Evolutionary conservation across 2,797 vertebrate species (phyloP).

Genomic region (Chanos chanos): DNA sequence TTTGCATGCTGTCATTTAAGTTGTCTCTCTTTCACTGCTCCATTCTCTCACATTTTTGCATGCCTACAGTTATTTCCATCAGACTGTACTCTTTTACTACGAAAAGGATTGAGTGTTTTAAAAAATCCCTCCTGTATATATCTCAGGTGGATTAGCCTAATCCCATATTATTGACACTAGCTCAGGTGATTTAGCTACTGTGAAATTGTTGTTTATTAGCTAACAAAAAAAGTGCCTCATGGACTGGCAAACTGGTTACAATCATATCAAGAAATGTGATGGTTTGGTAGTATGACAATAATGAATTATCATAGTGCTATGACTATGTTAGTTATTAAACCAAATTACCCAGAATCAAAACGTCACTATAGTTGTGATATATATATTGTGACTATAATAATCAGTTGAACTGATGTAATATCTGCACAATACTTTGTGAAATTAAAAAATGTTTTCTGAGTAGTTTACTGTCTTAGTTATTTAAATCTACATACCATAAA

Average conservation of each 20-base stretch:
- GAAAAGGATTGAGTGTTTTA: slow-evolving; percentile 1
- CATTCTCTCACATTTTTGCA: too few species aligned
- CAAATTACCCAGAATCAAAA: too few species aligned
- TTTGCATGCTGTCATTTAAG: too few species aligned
- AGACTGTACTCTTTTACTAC: slow-evolving; percentile 1
- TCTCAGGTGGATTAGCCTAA: neutral
- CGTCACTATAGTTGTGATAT: neutral
- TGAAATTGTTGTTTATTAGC: neutral
- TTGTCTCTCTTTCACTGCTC: too few species aligned
- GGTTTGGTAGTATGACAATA: too few species aligned
- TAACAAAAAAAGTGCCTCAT: neutral
- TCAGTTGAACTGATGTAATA: too few species aligned
- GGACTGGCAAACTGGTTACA: too few species aligned
- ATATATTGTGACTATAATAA: neutral
- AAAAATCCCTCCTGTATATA: neutral
- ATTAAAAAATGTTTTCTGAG: neutral
- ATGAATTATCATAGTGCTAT: too few species aligned
- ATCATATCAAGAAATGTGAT: too few species aligned
- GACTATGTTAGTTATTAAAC: too few species aligned
- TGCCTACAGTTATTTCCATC: neutral
- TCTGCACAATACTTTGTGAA: neutral
- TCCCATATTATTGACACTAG: neutral
- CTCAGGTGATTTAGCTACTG: neutral
- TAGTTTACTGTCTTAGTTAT: neutral
- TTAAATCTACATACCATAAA: too few species aligned